Evolutionary conservation across 2,797 vertebrate genomes (phyloP).

Genomic region (Gymnoscopelus microlampas): DNA sequence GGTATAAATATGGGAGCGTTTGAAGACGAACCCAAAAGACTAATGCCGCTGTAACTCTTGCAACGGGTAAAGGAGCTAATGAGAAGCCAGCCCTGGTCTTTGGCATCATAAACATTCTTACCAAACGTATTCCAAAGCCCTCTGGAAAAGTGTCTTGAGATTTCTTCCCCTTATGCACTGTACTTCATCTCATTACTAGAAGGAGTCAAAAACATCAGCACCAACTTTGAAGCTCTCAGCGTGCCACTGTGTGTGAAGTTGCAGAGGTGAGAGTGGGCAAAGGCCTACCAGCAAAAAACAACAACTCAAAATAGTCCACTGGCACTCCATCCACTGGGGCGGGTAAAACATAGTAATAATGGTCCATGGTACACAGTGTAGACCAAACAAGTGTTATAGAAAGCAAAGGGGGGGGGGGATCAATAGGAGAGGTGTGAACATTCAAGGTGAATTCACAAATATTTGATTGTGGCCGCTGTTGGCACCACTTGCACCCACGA

Average conservation of each 20-base stretch:
- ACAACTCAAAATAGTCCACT: conserved; percentile 43
- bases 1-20: conserved; percentile 83
- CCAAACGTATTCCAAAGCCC: conserved; percentile 82
- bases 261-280: conserved; percentile 66
- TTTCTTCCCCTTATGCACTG: conserved; percentile 65
- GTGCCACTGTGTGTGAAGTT: conserved; percentile 38
- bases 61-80: conserved; percentile 81
- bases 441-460: not conserved
- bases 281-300: conserved; percentile 21
- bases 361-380: conserved; percentile 24
- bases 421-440: not conserved
- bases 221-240: conserved; percentile 65
- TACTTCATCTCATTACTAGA: conserved; percentile 76
- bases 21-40: conserved; percentile 85
- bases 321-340: conserved; percentile 47
- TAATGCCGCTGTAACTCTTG: conserved; percentile 76
- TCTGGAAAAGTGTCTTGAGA: conserved; percentile 75
- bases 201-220: conserved; percentile 69
- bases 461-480: too few relatives aligned
- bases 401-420: too few relatives aligned
- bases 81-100: conserved; percentile 83
- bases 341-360: conserved; percentile 11
- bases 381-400: conserved; percentile 37
- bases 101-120: conserved; percentile 84
- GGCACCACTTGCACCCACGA: too few relatives aligned